Base-by-base conservation (phyloP, 2,113 vertebrate species). In the Sclerurus mexicanus region DNA sequence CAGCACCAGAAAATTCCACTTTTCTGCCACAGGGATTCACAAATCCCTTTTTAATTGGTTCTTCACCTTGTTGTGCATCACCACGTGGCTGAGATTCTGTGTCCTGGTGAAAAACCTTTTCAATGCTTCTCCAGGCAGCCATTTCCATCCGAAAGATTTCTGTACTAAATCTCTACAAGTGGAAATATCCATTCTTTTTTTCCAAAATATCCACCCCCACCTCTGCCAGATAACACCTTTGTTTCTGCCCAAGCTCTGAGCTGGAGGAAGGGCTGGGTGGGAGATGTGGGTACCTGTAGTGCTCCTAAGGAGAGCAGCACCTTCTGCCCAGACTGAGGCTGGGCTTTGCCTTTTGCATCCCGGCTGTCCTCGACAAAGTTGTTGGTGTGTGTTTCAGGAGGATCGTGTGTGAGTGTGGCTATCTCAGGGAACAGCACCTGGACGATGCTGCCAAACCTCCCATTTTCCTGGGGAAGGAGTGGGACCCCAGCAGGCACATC, bases 361-460 rank as follows among this genome's bases (percentile, higher is more conserved):
- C 5, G 31, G 9, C 18, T 11, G 58, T 2, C 68, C 49, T 28
- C 3, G 12, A 2, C 10, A 7, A 23, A 49, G 46, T 0, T 35
- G 40, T 4, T 1, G 44, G 21, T 46, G 14, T 53, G 31, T 72
- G 53, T 97, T 91, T 53, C 87, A 99, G 99, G 95, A 97, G 97
- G 78, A 92, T 97, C 7, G 84, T 98, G 24, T 99, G 99, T 2
- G 88, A 97, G 81, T 99, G 99, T 9, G 99, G 99, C 66, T 98
- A 99, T 75, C 80, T 97, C 6, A 98, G 96, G 47, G 92, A 93
- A 7, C 94, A 98, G 49, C 99, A 99, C 90, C 72, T 89, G n/a
- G 98, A 98, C 4, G 98, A 98, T 69, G 99, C 98, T 92, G 94
- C 97, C 79, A 98, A 98, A 62, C 96, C 98, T 7, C 97, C 98